phyloP scores from a whole-genome alignment of 2,888 invertebrate species.

The Stenchaetothrips biformis region DNA sequence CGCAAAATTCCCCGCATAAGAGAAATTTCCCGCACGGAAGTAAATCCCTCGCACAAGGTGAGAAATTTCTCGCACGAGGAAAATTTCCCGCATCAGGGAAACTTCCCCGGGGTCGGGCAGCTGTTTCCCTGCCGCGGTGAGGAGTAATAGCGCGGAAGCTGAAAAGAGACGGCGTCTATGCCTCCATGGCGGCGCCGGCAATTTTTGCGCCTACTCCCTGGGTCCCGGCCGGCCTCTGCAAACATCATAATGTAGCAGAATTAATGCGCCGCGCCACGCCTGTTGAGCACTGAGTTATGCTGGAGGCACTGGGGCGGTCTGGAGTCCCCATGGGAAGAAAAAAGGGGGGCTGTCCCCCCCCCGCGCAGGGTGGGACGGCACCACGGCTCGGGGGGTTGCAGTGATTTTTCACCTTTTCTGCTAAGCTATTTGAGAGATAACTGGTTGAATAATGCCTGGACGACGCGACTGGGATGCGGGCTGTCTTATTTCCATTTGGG shows the following conservation, averaged over 20 bases:
- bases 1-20: no score
- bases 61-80: no score
- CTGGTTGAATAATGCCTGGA: slow-evolving; percentile 1
- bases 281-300: slow-evolving; percentile 24
- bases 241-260: slow-evolving; percentile 25
- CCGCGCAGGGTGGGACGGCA: not conserved
- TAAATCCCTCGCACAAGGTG: no score
- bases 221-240: not conserved
- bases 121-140: no score
- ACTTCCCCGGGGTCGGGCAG: no score
- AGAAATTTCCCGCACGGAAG: no score
- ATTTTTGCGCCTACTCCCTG: not conserved
- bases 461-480: not conserved
- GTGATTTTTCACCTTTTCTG: slow-evolving; percentile 23
- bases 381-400: not conserved
- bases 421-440: slow-evolving; percentile 23
- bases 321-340: not conserved
- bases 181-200: no score
- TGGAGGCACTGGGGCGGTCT: not conserved
- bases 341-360: no score
- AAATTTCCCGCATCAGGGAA: no score
- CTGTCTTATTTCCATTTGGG: slow-evolving; percentile 15
- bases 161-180: no score
- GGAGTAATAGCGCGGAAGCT: no score
- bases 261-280: slow-evolving; percentile 12